A percentile compares a stretch with the other conserved stretches of the same genome.
These are phyloP conservation scores for Alca torda DNA, from an alignment of 2,797 vertebrate species.

Conservation along the genomic window DNA sequence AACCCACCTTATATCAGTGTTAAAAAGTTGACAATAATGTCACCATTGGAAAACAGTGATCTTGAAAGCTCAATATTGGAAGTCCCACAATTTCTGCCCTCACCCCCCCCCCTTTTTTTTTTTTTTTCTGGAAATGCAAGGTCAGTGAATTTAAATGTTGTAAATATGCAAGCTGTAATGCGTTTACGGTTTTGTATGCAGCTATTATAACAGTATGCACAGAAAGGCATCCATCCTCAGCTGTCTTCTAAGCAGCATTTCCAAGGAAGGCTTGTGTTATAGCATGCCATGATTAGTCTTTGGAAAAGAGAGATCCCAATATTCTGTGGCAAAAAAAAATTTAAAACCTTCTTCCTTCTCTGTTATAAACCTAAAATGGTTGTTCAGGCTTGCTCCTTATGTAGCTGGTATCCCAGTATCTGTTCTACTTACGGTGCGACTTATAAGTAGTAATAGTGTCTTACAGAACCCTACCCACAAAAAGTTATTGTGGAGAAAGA, in stretches of 20 bases:
- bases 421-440: not conserved
- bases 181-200: not conserved
- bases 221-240: not conserved
- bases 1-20: not conserved
- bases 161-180: not conserved
- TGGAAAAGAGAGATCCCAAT: not conserved
- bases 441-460: not conserved
- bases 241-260: not conserved
- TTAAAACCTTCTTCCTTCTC: not conserved
- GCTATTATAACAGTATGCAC: not conserved
- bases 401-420: not conserved
- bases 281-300: not conserved
- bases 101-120: fast-evolving
- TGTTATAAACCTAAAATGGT: not conserved
- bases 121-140: not conserved
- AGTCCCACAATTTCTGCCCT: not conserved
- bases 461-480: not conserved
- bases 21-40: not conserved
- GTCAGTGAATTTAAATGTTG: not conserved
- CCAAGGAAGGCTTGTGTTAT: not conserved
- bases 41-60: not conserved
- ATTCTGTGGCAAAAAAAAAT: not conserved
- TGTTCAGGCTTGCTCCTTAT: not conserved
- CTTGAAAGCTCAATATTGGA: not conserved
- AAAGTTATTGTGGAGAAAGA: not conserved